Conservation (phyloP, 2,113 vertebrate genomes). For the Plestiodon gilberti region DNA sequence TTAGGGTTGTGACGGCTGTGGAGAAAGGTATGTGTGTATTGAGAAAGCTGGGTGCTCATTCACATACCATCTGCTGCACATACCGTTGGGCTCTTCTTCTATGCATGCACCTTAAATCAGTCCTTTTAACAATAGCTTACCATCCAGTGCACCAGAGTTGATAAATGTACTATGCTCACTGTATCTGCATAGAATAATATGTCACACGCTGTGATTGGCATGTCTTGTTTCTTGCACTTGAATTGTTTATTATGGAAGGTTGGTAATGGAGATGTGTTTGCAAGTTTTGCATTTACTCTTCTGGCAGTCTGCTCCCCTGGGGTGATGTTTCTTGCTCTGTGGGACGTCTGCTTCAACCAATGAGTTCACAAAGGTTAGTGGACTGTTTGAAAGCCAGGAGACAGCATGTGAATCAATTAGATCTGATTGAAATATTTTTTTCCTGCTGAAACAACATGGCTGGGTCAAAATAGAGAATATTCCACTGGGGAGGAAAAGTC, state of each 20-base stretch:
- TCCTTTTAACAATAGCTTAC: not conserved
- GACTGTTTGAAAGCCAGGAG: not conserved
- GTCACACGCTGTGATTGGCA: not conserved
- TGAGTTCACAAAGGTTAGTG: not conserved
- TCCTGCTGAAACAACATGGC: not conserved
- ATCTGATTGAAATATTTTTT: not conserved
- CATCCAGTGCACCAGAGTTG: not conserved
- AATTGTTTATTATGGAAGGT: not conserved
- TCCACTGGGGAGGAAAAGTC: not conserved
- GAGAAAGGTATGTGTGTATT: not conserved
- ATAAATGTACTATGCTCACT: not conserved
- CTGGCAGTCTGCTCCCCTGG: not conserved
- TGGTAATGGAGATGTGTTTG: not conserved
- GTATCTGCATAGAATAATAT: not conserved
- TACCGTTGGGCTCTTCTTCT: not conserved
- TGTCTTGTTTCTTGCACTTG: not conserved
- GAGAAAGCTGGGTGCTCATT: not conserved
- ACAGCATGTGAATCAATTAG: constrained; percentile 10
- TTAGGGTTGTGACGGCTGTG: not conserved
- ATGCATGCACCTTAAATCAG: not conserved
- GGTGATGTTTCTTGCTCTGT: not conserved
- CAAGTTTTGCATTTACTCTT: constrained; percentile 9
- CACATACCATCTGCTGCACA: not conserved
- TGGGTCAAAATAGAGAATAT: not conserved
- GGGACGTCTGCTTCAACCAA: not conserved